These are phyloP conservation scores for Candoia aspera DNA, from an alignment of 2,113 vertebrate genomes.

Conservation along the genomic window DNA sequence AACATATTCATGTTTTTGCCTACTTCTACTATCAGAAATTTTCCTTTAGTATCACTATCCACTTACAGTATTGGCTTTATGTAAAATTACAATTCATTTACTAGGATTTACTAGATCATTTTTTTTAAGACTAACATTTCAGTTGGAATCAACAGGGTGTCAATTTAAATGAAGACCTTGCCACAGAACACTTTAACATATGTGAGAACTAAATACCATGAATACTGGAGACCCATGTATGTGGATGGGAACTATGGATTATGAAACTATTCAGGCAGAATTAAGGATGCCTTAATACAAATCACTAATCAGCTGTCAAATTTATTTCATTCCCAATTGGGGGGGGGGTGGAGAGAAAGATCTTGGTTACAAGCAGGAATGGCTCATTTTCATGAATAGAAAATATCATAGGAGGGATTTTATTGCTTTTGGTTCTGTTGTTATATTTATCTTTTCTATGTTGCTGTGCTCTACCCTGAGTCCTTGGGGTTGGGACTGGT, in stretches of 20 bases:
- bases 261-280: background rate
- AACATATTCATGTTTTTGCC: background rate
- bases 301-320: background rate
- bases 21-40: background rate
- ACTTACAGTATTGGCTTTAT: background rate
- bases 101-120: background rate
- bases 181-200: conserved; percentile 4
- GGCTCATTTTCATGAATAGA: background rate
- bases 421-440: background rate
- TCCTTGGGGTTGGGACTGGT: background rate
- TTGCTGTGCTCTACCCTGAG: background rate
- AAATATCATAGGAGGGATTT: background rate
- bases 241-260: background rate
- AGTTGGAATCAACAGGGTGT: background rate
- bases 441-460: background rate
- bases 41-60: background rate
- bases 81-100: background rate
- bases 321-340: background rate
- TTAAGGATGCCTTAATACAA: background rate
- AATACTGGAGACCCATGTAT: background rate
- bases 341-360: conserved; percentile 20
- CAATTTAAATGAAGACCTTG: conserved; percentile 26
- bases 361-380: background rate
- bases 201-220: background rate
- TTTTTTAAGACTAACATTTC: conserved; percentile 16